Evolutionary conservation across 2,888 invertebrate species (phyloP).

Genomic region (Philereme transversata): DNA sequence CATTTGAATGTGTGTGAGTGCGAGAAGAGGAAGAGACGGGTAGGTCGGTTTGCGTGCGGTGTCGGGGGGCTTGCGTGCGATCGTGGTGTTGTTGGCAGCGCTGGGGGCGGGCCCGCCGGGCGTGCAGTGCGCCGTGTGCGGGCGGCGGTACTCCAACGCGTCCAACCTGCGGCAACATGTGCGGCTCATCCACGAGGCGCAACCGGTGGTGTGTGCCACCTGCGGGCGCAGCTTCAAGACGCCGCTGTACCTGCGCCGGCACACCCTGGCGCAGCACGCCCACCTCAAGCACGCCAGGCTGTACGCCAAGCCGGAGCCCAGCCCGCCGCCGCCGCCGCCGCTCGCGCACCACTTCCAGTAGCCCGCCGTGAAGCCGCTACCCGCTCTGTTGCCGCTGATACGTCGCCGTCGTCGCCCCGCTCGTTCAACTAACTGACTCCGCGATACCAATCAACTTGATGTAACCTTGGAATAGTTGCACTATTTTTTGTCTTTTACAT

Average conservation of each 20-base stretch:
- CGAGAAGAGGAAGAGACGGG: slow-evolving; percentile 29
- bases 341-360: slow-evolving; percentile 38
- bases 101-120: slow-evolving; percentile 47
- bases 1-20: slow-evolving; percentile 19
- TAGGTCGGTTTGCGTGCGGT: slow-evolving; percentile 39
- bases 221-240: slow-evolving; percentile 90
- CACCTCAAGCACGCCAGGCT: slow-evolving; percentile 52
- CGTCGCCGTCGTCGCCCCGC: slow-evolving; percentile 10
- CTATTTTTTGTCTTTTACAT: no score
- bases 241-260: slow-evolving; percentile 89
- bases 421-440: slow-evolving; percentile 3
- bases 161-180: slow-evolving; percentile 90
- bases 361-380: slow-evolving; percentile 33
- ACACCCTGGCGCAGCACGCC: slow-evolving; percentile 88
- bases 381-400: slow-evolving; percentile 19
- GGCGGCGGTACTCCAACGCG: slow-evolving; percentile 88
- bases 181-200: slow-evolving; percentile 89
- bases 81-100: slow-evolving; percentile 77
- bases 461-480: no score
- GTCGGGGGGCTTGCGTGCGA: slow-evolving; percentile 59
- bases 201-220: slow-evolving; percentile 87
- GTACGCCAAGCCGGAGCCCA: slow-evolving; percentile 56
- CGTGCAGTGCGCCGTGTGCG: slow-evolving; percentile 87
- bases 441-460: no score
- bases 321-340: slow-evolving; percentile 46